A percentile compares a stretch with the other conserved stretches of the same genome.
These are phyloP conservation scores for Mamestra configurata DNA, from an alignment of 1,140 invertebrate species.

Conservation along the genomic window DNA sequence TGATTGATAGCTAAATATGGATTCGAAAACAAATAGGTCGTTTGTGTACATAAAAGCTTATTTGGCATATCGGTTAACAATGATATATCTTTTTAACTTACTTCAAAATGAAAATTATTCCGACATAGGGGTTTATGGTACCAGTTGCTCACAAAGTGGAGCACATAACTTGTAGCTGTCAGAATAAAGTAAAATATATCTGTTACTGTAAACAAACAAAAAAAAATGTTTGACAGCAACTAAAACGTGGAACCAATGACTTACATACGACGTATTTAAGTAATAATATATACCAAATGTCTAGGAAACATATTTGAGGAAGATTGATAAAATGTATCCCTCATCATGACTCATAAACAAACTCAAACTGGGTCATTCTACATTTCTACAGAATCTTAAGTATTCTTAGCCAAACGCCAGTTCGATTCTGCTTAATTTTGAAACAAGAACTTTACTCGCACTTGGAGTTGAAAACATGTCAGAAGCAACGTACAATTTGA, in stretches of 20 bases:
- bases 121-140: conserved; percentile 48
- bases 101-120: conserved; percentile 42
- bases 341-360: neutral
- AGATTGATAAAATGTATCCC: conserved; percentile 4
- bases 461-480: neutral
- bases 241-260: conserved; percentile 21
- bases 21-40: conserved; percentile 27
- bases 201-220: conserved; percentile 35
- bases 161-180: conserved; percentile 47
- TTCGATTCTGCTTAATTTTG: neutral
- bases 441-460: neutral
- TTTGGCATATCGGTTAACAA: conserved; percentile 41
- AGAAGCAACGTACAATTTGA: conserved; percentile 9
- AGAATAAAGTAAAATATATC: conserved; percentile 44
- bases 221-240: conserved; percentile 33
- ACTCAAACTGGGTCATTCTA: neutral
- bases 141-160: conserved; percentile 38
- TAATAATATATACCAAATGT: conserved; percentile 5
- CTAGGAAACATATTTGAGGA: neutral
- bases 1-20: conserved; percentile 43
- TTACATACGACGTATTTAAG: conserved; percentile 8
- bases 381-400: neutral
- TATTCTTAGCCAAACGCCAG: neutral
- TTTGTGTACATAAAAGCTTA: conserved; percentile 26
- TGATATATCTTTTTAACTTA: conserved; percentile 31